Evolutionary conservation across 1,140 invertebrate species (phyloP).

Genomic region (Heliconius nattereri): DNA sequence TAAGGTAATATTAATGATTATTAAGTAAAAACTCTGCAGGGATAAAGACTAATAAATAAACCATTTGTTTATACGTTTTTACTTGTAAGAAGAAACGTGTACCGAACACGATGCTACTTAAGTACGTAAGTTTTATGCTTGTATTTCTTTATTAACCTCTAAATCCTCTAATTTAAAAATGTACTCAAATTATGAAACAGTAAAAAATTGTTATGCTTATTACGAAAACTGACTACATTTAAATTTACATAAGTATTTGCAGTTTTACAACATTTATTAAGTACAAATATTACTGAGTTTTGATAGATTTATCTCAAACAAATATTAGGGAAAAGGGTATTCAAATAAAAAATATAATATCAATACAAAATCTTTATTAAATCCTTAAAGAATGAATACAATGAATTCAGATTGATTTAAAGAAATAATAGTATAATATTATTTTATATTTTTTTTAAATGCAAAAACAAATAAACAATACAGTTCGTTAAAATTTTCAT

Average conservation of each 20-base stretch:
- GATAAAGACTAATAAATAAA: too few species aligned
- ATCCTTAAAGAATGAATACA: background rate
- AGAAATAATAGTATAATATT: background rate
- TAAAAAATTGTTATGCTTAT: too few species aligned
- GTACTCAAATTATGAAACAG: too few species aligned
- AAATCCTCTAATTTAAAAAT: too few species aligned
- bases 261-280: too few species aligned
- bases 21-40: too few species aligned
- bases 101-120: background rate
- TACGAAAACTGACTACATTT: too few species aligned
- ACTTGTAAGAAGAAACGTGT: background rate
- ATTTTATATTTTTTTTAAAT: background rate
- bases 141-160: background rate
- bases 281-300: too few species aligned
- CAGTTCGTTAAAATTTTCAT: background rate
- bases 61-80: background rate
- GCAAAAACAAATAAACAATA: background rate
- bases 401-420: background rate
- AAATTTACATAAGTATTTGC: too few species aligned
- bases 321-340: too few species aligned
- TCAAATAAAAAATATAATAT: background rate
- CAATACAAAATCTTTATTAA: background rate
- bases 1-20: background rate
- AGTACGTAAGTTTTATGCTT: background rate
- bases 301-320: too few species aligned